phyloP scores from a whole-genome alignment of 1,140 invertebrate genomes.

The Drosophila ambigua region DNA sequence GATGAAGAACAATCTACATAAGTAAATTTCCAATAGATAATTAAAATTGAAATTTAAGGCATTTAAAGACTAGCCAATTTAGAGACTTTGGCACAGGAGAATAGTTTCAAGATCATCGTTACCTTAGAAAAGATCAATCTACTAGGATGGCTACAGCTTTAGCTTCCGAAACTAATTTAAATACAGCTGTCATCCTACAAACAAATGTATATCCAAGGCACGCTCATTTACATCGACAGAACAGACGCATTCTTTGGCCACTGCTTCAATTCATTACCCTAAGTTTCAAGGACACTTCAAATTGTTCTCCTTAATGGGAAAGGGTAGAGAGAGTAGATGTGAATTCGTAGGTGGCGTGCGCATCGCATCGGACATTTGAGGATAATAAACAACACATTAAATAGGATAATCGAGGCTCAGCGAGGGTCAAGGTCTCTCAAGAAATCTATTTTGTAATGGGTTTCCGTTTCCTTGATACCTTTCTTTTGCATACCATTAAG shows the following conservation, averaged over 20 bases:
- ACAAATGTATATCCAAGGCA: too few relatives aligned
- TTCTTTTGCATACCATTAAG: constrained; percentile 2
- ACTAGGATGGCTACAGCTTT: too few relatives aligned
- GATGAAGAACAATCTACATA: neutral
- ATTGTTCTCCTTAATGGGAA: constrained; percentile 48
- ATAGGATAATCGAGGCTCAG: constrained; percentile 36
- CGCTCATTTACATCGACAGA: constrained; percentile 34
- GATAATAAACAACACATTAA: constrained; percentile 36
- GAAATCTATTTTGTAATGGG: constrained; percentile 14
- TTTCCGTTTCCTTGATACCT: neutral
- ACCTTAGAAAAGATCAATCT: too few relatives aligned
- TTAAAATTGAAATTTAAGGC: too few relatives aligned
- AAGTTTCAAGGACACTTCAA: constrained; percentile 52
- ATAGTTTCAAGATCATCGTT: too few relatives aligned
- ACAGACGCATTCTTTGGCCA: constrained; percentile 15
- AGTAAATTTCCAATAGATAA: too few relatives aligned
- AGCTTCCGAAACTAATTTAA: too few relatives aligned
- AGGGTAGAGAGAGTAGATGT: constrained; percentile 39
- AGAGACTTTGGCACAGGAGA: too few relatives aligned
- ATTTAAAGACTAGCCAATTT: too few relatives aligned
- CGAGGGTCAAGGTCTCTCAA: constrained; percentile 43
- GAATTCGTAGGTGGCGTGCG: constrained; percentile 32
- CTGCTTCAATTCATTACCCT: constrained; percentile 19
- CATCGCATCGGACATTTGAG: constrained; percentile 6
- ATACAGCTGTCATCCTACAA: neutral